Base-by-base conservation (phyloP, 2,888 invertebrate species). In the Ligdia adustata region DNA sequence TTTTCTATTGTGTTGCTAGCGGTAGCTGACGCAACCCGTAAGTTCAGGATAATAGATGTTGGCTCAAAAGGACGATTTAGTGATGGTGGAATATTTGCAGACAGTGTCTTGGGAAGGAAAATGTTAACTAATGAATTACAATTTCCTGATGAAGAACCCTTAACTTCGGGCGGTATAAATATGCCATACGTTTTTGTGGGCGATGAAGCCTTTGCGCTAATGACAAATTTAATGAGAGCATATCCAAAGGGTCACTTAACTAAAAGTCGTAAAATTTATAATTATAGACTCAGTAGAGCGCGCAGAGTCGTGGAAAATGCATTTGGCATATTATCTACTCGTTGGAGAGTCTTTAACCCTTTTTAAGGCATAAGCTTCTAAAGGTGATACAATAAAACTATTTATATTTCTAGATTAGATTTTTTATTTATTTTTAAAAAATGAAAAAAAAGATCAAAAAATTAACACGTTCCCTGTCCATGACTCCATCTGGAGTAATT, bases 1-100 rank as follows among this genome's bases (percentile, higher is more conserved):
- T 54, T 52, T 52, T 56, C 49, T 6, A 51, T 55, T 9, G 55
- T 60, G 37, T 20, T 60, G 18, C 32, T 60, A 4, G 60, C 53
- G n/a, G 46, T 53, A 38, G 51, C 41, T 28, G 59, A 59, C 27
- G 50, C 52, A 22, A 34, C 11, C 3, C 33, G 40, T 11, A 52
- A 18, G 7, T 51, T 53, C 38, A 35, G 14, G 15, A 22, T 42
- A 4, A 33, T 51, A 41, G 51, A 55, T 42, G 39, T 52, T 3
- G 46, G n/a, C n/a, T n/a, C n/a, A n/a, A n/a, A n/a, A n/a, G n/a
- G n/a, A n/a, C n/a, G n/a, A n/a, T n/a, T n/a, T n/a, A n/a, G n/a
- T n/a, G n/a, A n/a, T n/a, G n/a, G n/a, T n/a, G n/a, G n/a, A n/a
- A n/a, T n/a, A n/a, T n/a, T n/a, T n/a, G n/a, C n/a, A n/a, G n/a